Evolutionary conservation across 1,140 invertebrate species (phyloP).

Genomic region (Zaprionus capensis): DNA sequence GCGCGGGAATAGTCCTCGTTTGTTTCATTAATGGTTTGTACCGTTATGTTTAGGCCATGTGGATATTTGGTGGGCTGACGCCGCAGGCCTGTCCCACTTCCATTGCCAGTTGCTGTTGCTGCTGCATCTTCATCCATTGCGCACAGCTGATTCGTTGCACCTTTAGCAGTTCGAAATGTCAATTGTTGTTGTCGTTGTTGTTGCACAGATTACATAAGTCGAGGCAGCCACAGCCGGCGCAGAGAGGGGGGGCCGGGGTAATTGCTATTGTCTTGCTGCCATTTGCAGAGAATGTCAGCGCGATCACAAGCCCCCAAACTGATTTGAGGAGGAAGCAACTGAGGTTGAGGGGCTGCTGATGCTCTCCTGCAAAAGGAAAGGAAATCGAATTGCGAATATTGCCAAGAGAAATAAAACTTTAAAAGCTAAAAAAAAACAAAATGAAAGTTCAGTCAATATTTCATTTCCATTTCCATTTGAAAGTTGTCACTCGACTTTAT

Average conservation of each 20-base stretch:
- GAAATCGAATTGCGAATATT: slow-evolving; percentile 67
- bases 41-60: slow-evolving; percentile 74
- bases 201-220: slow-evolving; percentile 58
- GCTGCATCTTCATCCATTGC: slow-evolving; percentile 60
- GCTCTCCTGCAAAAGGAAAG: slow-evolving; percentile 58
- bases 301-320: slow-evolving; percentile 34
- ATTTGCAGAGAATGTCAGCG: slow-evolving; percentile 61
- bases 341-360: slow-evolving; percentile 7
- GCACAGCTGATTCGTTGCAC: slow-evolving; percentile 38
- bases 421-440: slow-evolving; percentile 41
- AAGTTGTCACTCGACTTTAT: slow-evolving; percentile 69
- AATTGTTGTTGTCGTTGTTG: slow-evolving; percentile 41
- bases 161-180: slow-evolving; percentile 62
- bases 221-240: background rate
- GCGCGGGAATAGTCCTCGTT: slow-evolving; percentile 66
- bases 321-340: background rate
- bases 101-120: slow-evolving; percentile 20
- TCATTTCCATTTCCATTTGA: slow-evolving; percentile 59
- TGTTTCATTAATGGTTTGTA: slow-evolving; percentile 65
- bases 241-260: slow-evolving; percentile 27
- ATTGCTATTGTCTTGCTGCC: slow-evolving; percentile 66
- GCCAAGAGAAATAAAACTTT: slow-evolving; percentile 27
- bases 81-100: slow-evolving; percentile 50
- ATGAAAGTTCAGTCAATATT: slow-evolving; percentile 71
- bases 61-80: slow-evolving; percentile 80